A percentile compares a stretch with the other conserved stretches of the same genome.
Conservation (phyloP, 2,888 invertebrate genomes). For the Polylopha cassiicola region DNA sequence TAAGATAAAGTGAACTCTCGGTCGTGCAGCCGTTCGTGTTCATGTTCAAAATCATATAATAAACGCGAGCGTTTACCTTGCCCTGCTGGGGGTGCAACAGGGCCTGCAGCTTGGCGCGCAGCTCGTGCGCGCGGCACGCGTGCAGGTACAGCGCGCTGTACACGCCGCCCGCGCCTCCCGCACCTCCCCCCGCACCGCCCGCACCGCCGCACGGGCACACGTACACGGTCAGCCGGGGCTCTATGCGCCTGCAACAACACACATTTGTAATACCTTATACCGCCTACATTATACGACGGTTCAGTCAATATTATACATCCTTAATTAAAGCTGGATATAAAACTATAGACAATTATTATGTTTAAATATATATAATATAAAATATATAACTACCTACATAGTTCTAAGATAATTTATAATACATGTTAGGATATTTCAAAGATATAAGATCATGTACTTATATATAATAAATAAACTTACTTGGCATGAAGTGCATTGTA, state of each 20-base stretch:
- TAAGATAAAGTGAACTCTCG: neutral
- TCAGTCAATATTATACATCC: no score
- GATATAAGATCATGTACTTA: neutral
- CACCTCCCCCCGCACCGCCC: constrained; percentile 39
- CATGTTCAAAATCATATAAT: neutral
- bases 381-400: no score
- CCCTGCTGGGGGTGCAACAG: constrained; percentile 60
- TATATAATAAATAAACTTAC: constrained; percentile 69
- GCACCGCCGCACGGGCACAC: constrained; percentile 73
- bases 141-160: constrained; percentile 91
- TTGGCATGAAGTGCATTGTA: constrained; percentile 93
- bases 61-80: constrained; percentile 32
- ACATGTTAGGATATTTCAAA: no score
- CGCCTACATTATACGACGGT: no score
- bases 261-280: neutral
- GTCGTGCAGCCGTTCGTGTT: neutral
- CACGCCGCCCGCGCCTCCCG: constrained; percentile 67
- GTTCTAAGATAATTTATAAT: no score
- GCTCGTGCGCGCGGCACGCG: constrained; percentile 80
- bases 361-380: no score
- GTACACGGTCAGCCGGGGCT: constrained; percentile 90
- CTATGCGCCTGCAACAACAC: constrained; percentile 56
- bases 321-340: no score
- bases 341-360: no score
- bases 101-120: constrained; percentile 79